Evolutionary conservation across 2,113 vertebrate genomes (phyloP), one percentile per base, ranked within the genome.

Genomic region (Mobula birostris): DNA sequence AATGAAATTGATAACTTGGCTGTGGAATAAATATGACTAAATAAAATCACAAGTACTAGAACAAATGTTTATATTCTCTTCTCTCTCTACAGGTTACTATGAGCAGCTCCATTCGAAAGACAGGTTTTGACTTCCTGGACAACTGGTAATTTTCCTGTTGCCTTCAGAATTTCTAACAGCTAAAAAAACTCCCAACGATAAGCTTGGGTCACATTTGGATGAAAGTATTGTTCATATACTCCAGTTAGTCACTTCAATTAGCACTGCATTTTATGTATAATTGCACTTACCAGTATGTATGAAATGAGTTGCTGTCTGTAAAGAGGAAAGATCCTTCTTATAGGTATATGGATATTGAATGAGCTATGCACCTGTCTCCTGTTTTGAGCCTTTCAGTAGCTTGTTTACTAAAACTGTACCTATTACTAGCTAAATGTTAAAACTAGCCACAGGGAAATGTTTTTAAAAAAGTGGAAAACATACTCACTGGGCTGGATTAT

Each of bases 101-200:
- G 15, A 98, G 97, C 96, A 99, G 95, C 95, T 96, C 95, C 95
- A 95, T 99, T 96, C 97, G 99, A 97, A 99, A 99, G 98, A 99
- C 98, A 0, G 99, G 99, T 94, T 99, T 99, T 94, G 99, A 99
- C 96, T 99, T 99, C 96, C 96, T 99, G 95, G 99, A 99, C 97
- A 99, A 99, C 96, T 99, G 99, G 99, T 99, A 99, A 97, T 93
- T 21, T 70, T 93, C 5, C 91, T 48, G 21, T 68, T 93, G 74
- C 66, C 66, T 36, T 72, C 90, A 90, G 24, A 48, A 92, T 12
- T 92, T 0, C 15, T 74, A 27, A 48, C 9, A 76, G 72, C 9
- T 19, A 72, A 70, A 17, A 90, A 88, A 61, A 74, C 70, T 93
- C 72, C 48, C 87, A 12, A 29, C 48, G 48, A 29, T 14, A 72